Evolutionary conservation across 2,113 vertebrate genomes (phyloP).

Genomic region (Aviceda subcristata): DNA sequence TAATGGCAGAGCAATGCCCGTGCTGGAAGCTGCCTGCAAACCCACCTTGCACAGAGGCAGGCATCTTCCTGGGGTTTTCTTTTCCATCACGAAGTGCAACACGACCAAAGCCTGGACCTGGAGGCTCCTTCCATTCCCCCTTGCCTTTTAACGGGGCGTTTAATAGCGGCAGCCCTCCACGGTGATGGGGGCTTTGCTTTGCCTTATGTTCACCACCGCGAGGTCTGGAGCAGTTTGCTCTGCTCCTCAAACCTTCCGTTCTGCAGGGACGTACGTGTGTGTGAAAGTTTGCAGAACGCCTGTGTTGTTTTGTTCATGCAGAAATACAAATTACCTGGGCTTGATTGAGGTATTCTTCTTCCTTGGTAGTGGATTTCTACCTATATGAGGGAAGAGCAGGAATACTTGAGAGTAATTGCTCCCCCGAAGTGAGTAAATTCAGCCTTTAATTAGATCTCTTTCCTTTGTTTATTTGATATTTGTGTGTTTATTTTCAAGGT

Average conservation of each 20-base stretch:
- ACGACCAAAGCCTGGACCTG: accelerated
- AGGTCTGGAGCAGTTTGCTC: neutral
- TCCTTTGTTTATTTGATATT: slow-evolving; percentile 9
- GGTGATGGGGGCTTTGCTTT: accelerated
- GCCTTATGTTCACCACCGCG: neutral
- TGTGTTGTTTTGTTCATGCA: neutral
- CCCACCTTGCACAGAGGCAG: neutral
- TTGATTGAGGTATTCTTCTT: neutral
- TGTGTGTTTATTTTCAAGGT: neutral
- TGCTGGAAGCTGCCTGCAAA: neutral
- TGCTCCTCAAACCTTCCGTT: neutral
- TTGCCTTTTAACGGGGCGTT: neutral
- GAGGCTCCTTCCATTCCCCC: neutral
- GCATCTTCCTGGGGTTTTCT: neutral
- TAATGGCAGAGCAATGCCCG: neutral
- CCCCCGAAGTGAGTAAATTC: neutral
- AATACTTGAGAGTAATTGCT: neutral
- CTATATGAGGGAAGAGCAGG: neutral
- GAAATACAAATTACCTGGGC: neutral
- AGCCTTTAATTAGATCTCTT: neutral
- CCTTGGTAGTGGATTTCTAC: neutral
- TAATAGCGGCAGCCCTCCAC: neutral
- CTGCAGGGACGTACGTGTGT: accelerated
- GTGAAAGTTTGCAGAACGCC: neutral
- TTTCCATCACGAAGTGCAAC: accelerated